Base-by-base conservation (phyloP, 2,113 vertebrate species). In the Galemys pyrenaicus region DNA sequence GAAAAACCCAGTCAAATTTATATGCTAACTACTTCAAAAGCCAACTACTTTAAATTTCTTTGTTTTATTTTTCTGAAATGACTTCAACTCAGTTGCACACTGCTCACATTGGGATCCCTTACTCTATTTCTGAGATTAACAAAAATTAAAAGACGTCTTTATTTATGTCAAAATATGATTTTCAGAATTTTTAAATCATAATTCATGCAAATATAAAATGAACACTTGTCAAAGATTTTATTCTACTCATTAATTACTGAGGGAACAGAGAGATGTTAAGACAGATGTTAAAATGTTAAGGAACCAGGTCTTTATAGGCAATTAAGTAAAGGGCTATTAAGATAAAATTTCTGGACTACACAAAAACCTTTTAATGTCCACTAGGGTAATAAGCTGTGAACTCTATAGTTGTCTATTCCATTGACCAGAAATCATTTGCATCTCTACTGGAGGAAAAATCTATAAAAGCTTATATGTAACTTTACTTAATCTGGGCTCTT, bases 121-220 rank as follows among this genome's bases (percentile, higher is more conserved):
- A 46, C 39, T 84, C 37, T 79, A n/a, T 65, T 81, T 87, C 74
- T 54, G 7, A 82, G 35, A 81, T 81, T 60, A 77, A 75, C 20
- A 82, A 62, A 81, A 82, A 54, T 41, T 60, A 74, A 87, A 89
- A 90, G 13, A 54, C 37, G 70, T 62, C 30, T 93, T 73, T 86
- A 81, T 60, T 68, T 85, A 49, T 73, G 51, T 51, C 51, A 86
- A 68, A 87, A 37, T 39, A 37, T 26, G 64, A 85, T 82, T 81
- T 83, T 78, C 20, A 62, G 64, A 89, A n/a, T 77, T 49, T 91
- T 91, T 32, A 51, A 94, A 74, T 44, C 74, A 81, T n/a, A 91
- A 89, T 30, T 82, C 37, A 46, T 46, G 20, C 19, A 87, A 93
- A 91, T 82, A 70, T 77, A 68, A 73, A 87, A 68, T 46, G 35